Conservation (phyloP, 2,113 vertebrate species). For the Melanerpes aurifrons region DNA sequence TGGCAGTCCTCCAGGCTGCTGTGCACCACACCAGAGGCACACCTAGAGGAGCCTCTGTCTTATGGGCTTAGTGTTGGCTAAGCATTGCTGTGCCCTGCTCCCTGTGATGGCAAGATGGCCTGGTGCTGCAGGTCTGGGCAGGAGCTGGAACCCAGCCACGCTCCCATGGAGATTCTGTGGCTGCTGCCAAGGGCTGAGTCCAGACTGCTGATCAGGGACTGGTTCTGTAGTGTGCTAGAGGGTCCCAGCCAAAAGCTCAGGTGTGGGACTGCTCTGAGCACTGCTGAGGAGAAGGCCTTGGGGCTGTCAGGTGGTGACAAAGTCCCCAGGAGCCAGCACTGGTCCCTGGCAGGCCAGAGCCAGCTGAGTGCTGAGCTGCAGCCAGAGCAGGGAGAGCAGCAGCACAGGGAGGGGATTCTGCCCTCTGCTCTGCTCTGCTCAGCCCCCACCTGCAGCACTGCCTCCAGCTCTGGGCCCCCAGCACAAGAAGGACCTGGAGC, state of each 20-base stretch:
- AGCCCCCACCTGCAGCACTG: no score
- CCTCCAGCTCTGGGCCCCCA: no score
- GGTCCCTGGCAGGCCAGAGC: no score
- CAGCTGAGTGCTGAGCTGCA: no score
- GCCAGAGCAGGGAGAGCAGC: no score
- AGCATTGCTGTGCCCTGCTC: background rate
- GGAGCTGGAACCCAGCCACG: background rate
- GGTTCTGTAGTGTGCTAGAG: background rate
- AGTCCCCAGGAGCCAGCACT: no score
- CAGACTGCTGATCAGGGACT: accelerated
- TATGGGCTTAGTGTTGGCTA: accelerated
- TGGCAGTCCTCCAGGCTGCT: background rate
- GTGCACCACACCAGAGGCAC: background rate
- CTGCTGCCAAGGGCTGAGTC: background rate
- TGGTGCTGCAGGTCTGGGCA: background rate
- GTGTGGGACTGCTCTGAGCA: background rate
- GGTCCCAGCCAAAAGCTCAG: background rate
- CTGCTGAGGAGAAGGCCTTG: no score
- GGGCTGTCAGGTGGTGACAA: no score
- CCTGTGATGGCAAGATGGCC: background rate
- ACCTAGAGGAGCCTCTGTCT: background rate
- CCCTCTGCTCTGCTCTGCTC: no score
- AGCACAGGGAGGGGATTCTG: no score
- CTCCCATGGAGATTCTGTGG: background rate
- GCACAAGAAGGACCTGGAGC: no score